Percentiles rank a stretch among this genome's conserved stretches.
Evolutionary conservation across 2,797 vertebrate genomes (phyloP).

Genomic region (Phalanger gymnotis): DNA sequence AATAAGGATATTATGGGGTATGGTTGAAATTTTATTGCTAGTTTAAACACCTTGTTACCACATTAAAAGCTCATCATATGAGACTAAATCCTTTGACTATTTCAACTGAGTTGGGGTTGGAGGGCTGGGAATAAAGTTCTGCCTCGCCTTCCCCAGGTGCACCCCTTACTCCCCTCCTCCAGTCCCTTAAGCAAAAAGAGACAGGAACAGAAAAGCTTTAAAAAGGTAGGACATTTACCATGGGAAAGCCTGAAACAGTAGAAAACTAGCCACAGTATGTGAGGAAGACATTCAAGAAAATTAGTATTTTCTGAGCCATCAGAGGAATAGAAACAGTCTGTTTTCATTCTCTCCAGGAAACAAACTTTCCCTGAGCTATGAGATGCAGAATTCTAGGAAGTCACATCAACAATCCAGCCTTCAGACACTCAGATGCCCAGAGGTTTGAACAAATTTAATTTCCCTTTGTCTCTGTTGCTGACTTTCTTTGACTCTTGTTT

Average conservation of each 20-base stretch:
- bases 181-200: too few relatives aligned
- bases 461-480: conserved; percentile 32
- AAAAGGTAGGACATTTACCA: too few relatives aligned
- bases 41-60: neutral
- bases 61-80: neutral
- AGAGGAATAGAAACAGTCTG: conserved; percentile 7
- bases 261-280: neutral
- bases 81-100: too few relatives aligned
- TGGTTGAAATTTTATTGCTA: neutral
- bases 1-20: neutral
- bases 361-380: conserved; percentile 42
- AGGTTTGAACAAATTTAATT: neutral
- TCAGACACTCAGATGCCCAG: neutral
- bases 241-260: neutral
- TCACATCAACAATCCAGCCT: neutral
- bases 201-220: too few relatives aligned
- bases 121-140: too few relatives aligned
- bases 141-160: too few relatives aligned
- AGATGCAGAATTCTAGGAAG: conserved; percentile 47
- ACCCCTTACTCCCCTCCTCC: too few relatives aligned
- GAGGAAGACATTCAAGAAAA: neutral
- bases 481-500: neutral
- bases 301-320: neutral
- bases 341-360: conserved; percentile 29
- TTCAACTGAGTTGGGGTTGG: too few relatives aligned